Evolutionary conservation across 2,113 vertebrate species (phyloP), one percentile per base, ranked within the genome.

Genomic region (Protobothrops flavoviridis): DNA sequence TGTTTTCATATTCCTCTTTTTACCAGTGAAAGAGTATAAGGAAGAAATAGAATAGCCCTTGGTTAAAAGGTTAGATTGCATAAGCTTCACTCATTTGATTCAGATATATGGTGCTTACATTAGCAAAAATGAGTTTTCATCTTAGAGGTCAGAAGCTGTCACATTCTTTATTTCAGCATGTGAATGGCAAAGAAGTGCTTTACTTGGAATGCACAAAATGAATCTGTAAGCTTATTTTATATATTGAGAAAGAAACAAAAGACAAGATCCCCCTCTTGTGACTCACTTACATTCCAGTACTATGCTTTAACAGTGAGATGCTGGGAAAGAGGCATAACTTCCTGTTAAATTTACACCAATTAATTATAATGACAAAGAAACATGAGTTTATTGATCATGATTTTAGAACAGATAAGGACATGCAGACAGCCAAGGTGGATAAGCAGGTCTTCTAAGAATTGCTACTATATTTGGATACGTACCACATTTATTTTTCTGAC

Each of bases 101-200:
- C 90, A 91, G 92, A 92, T 95, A 89, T n/a, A 26, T 93, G 94
- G 81, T 87, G 55, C 55, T 92, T 94, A 94, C 88, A 93, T 86
- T 85, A 91, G 91, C 23, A 92, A 1, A 94, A 94, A 92, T 93
- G 94, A 96, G 91, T 74, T 94, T 93, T 95, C 90, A 57, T 92
- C 93, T 95, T 86, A 52, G 43, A 81, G 57, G 88, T 89, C 92
- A 95, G 93, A 95, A 89, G 74, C 89, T 95, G 88, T 57, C 87
- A 45, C 69, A 57, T 95, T 92, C 94, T 97, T 96, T 96, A 95
- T 93, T 94, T 85, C 87, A 81, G 86, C 45, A 52, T 94, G 55
- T 91, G 93, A 91, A 93, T 88, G 90, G 86, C 29, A 69, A 81
- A 92, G 13, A 50, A 53, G 29, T n/a, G 69, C 56, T 95, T 94